Evolutionary conservation across 53 echinoderm and acorn worm genomes (phyloP).

Genomic region (Astropecten irregularis): DNA sequence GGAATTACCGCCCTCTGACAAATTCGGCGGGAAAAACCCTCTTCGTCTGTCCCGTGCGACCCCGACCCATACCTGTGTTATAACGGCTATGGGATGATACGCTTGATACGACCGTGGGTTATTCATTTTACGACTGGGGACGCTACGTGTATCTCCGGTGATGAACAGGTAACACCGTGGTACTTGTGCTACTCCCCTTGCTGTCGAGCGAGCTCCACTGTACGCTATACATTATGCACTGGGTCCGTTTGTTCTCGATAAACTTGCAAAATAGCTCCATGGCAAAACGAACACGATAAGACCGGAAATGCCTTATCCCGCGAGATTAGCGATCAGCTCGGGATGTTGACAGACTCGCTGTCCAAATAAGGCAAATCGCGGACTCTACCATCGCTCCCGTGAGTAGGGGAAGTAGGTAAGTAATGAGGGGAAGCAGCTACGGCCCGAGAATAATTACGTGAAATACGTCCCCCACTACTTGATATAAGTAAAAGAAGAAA

Average conservation of each 20-base stretch:
- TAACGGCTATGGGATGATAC: too few relatives aligned
- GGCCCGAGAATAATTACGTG: conserved; percentile 34
- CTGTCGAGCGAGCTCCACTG: too few relatives aligned
- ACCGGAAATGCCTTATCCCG: conserved; percentile 88
- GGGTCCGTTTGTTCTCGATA: conserved; percentile 75
- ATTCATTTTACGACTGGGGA: too few relatives aligned
- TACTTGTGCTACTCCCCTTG: too few relatives aligned
- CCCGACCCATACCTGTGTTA: conserved; percentile 14
- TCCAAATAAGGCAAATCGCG: conserved; percentile 54
- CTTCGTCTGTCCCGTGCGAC: neutral
- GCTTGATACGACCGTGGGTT: too few relatives aligned
- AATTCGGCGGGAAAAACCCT: conserved; percentile 30
- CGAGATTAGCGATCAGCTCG: conserved; percentile 65
- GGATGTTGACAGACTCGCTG: conserved; percentile 53
- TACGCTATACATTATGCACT: too few relatives aligned
- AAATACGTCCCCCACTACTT: conserved; percentile 53
- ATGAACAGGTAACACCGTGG: too few relatives aligned
- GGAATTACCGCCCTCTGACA: neutral
- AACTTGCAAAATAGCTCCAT: conserved; percentile 68
- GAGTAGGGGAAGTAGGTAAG: neutral
- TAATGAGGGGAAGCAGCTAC: conserved; percentile 8
- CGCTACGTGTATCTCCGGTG: too few relatives aligned
- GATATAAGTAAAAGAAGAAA: too few relatives aligned
- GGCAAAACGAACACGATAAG: conserved; percentile 85
- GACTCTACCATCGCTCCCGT: conserved; percentile 24